Base-by-base conservation (phyloP, 2,888 invertebrate species). In the Pristionchus maxplancki region DNA sequence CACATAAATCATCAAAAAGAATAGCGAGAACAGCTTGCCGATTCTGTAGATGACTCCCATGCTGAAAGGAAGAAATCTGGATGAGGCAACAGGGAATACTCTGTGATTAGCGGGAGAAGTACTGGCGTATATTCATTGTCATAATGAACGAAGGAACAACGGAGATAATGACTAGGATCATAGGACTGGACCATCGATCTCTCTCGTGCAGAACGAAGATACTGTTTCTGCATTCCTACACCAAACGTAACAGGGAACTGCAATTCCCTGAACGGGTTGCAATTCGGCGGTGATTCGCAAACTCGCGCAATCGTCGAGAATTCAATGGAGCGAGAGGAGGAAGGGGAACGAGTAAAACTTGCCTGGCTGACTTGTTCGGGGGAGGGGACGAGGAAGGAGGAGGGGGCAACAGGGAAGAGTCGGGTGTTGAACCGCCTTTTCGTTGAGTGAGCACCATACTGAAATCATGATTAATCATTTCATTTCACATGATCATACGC, bases 1-100 rank as follows among this genome's bases (percentile, higher is more conserved):
- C 6, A 78, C 78, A 28, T 78, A 78, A 28, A 78, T 78, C 78
- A 78, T 78, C 15, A 78, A 48, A 17, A 78, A 78, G 78, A 78
- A 78, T 8, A 78, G 78, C 5, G 78, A 78, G 28, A 78, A n/a
- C 13, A 78, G 31, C 28, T 78, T 78, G 2, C 78, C 78, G n/a
- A 78, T 15, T 5, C 78, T 44, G 37, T 40, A 40, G n/a, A 78
- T 0, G 2, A 78, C 28, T 44, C 44, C 44, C 78, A 78, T 78
- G 11, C 78, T 78, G 78, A 20, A 78, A 28, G 34, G 9, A 67
- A 34, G 6, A 6, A 67, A 31, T 34, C 11, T 13, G n/a, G n/a
- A n/a, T n/a, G n/a, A n/a, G n/a, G n/a, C n/a, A n/a, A 24, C 13
- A 24, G n/a, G 64, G 28, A 64, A 58, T 24, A 58, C 5, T 24